Evolutionary conservation across 37 sponge, comb jelly and placozoan species (phyloP).

Genomic region (Agelas oroides): DNA sequence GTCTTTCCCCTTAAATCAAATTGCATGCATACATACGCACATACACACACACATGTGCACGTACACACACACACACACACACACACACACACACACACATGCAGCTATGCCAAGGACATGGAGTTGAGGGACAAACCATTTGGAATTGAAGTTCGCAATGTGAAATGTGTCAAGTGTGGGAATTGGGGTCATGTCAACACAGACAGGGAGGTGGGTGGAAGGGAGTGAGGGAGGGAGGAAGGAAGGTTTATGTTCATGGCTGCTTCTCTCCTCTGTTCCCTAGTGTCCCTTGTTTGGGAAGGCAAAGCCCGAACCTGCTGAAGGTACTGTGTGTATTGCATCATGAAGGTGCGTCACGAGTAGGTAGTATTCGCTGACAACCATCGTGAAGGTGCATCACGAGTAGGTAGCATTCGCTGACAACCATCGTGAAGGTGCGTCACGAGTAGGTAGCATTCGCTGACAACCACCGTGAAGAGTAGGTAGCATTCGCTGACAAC

Average conservation of each 20-base stretch:
- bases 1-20: background rate
- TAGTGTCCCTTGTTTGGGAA: conserved; percentile 84
- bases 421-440: too few relatives aligned
- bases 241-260: background rate
- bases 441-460: too few relatives aligned
- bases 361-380: too few relatives aligned
- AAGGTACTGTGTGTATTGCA: background rate
- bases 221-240: background rate
- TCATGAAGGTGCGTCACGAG: too few relatives aligned
- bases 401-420: too few relatives aligned
- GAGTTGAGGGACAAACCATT: conserved; percentile 67
- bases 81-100: too few relatives aligned
- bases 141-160: conserved; percentile 83
- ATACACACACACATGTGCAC: too few relatives aligned
- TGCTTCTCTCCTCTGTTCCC: background rate
- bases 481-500: too few relatives aligned
- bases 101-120: conserved; percentile 63
- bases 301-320: conserved; percentile 37
- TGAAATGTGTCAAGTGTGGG: conserved; percentile 94
- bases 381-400: too few relatives aligned
- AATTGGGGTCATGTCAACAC: conserved; percentile 95
- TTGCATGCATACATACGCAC: too few relatives aligned
- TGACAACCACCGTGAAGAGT: too few relatives aligned
- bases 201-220: conserved; percentile 73
- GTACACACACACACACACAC: too few relatives aligned